Evolutionary conservation across 35 echinoderm and acorn worm species (phyloP).

Genomic region (Anneissia japonica): DNA sequence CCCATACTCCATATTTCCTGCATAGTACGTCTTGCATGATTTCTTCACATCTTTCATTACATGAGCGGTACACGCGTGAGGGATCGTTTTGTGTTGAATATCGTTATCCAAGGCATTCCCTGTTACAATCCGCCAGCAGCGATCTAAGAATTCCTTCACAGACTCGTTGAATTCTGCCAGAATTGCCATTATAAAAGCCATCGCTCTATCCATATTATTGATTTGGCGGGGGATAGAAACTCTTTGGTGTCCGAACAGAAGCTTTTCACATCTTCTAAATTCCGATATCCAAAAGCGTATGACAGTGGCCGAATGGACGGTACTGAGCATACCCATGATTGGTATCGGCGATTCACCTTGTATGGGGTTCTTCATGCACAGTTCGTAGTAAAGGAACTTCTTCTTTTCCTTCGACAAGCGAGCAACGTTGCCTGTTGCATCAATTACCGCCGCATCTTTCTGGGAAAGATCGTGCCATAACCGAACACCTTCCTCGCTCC

Average conservation of each 20-base stretch:
- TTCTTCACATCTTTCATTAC: conserved; percentile 21
- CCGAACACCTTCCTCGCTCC: neutral
- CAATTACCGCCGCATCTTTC: no score
- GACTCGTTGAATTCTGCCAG: conserved; percentile 18
- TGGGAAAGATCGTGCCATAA: neutral
- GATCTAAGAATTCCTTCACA: conserved; percentile 14
- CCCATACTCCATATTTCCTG: conserved; percentile 18
- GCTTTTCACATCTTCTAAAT: conserved; percentile 5
- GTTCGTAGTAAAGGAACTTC: no score
- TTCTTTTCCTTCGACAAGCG: no score
- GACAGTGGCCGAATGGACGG: neutral
- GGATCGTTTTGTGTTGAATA: conserved; percentile 3
- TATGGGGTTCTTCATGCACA: no score
- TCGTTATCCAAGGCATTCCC: conserved; percentile 22
- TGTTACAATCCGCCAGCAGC: conserved; percentile 11
- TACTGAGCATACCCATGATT: conserved; percentile 5
- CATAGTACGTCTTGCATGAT: conserved; percentile 19
- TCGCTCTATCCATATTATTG: conserved; percentile 24
- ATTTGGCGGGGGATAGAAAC: conserved; percentile 5
- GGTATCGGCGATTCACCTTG: neutral
- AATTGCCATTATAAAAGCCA: conserved; percentile 7
- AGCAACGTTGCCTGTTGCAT: no score
- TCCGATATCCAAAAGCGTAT: conserved; percentile 4
- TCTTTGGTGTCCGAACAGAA: neutral
- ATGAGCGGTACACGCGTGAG: conserved; percentile 20